These are phyloP conservation scores for Bryconaethiops microstoma DNA, from an alignment of 2,797 vertebrate species.

Conservation along the genomic window DNA sequence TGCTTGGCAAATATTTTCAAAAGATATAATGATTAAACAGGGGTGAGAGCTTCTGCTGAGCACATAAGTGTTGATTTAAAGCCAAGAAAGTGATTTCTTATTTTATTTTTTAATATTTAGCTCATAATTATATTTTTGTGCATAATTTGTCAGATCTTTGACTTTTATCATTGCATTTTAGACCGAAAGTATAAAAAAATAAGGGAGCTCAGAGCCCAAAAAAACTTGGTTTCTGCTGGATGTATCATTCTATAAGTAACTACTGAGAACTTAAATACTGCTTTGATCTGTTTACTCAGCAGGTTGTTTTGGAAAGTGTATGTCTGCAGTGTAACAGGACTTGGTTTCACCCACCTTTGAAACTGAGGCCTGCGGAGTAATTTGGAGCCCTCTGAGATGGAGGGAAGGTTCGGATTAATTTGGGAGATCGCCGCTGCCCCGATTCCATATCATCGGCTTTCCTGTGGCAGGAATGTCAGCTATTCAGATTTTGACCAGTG, in stretches of 20 bases:
- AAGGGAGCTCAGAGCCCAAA: no score
- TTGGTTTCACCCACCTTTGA: not conserved
- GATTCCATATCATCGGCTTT: slow-evolving; percentile 76
- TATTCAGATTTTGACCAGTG: slow-evolving; percentile 78
- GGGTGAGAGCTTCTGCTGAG: no score
- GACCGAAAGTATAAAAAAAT: not conserved
- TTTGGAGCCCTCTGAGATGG: slow-evolving; percentile 54
- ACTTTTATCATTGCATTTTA: not conserved
- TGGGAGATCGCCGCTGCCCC: slow-evolving; percentile 70
- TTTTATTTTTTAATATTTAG: no score
- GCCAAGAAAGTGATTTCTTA: no score
- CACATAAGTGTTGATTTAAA: no score
- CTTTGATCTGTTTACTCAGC: no score
- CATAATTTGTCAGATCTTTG: not conserved
- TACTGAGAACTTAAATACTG: no score
- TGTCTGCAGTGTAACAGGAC: not conserved
- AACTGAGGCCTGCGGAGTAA: not conserved
- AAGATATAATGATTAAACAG: no score
- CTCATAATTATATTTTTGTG: no score
- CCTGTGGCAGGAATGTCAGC: slow-evolving; percentile 84
- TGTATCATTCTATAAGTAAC: no score
- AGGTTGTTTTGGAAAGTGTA: not conserved
- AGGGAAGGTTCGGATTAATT: slow-evolving; percentile 81
- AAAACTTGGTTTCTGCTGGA: no score
- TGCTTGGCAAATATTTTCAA: no score